phyloP scores from a whole-genome alignment of 2,113 vertebrate species.

The Sylvia atricapilla region DNA sequence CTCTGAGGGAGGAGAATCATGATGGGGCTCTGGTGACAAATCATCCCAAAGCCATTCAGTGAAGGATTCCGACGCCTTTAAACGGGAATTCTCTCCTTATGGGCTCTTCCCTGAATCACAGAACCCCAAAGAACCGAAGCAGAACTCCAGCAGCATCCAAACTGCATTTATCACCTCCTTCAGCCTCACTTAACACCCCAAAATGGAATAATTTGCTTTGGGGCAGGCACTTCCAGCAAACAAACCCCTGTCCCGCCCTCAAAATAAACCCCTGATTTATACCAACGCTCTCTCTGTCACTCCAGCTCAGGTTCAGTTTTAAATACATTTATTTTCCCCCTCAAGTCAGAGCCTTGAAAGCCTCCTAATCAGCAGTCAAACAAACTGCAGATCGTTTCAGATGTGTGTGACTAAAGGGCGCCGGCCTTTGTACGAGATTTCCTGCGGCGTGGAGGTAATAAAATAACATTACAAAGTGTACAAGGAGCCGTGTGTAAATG shows the following conservation, averaged over 20 bases:
- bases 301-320: not conserved
- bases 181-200: not conserved
- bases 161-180: not conserved
- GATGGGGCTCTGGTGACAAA: not conserved
- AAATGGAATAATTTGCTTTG: accelerated
- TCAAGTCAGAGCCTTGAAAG: not conserved
- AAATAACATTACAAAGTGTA: not conserved
- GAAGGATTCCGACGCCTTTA: not conserved
- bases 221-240: not conserved
- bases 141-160: not conserved
- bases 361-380: not conserved
- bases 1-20: not conserved
- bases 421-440: not conserved
- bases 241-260: not conserved
- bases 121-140: not conserved
- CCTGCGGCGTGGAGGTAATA: not conserved
- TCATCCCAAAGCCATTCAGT: not conserved
- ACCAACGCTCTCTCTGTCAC: accelerated
- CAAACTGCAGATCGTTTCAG: not conserved
- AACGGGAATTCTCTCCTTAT: not conserved
- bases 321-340: not conserved
- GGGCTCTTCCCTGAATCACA: not conserved
- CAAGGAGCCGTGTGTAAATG: not conserved
- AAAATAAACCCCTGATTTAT: not conserved
- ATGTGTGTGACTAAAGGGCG: not conserved